A percentile compares a stretch with the other conserved stretches of the same genome.
phyloP scores from a whole-genome alignment of 2,797 vertebrate genomes.

The Coranthus polyacanthus region DNA sequence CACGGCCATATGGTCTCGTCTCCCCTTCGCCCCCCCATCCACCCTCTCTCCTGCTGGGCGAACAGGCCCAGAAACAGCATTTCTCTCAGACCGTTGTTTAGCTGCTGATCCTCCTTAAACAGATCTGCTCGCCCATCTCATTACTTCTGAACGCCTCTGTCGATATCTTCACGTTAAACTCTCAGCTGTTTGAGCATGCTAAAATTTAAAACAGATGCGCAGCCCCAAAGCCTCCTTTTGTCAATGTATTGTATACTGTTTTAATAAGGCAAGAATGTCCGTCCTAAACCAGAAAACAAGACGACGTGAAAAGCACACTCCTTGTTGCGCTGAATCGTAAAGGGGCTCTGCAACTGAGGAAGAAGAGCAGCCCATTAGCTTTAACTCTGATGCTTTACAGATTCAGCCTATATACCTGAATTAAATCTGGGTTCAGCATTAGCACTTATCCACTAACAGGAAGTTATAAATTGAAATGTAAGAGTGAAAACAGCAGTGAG shows the following conservation, averaged over 20 bases:
- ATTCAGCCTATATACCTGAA: conserved; percentile 17
- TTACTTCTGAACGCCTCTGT: conserved; percentile 50
- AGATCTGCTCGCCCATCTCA: conserved; percentile 55
- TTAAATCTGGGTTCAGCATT: conserved; percentile 13
- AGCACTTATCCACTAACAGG: conserved; percentile 36
- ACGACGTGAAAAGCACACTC: conserved; percentile 3
- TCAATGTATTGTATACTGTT: conserved; percentile 11
- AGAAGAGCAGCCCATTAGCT: conserved; percentile 27
- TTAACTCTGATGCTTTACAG: conserved; percentile 17
- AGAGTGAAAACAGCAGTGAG: conserved; percentile 18
- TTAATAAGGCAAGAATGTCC: conserved; percentile 28
- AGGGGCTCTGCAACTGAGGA: not conserved
- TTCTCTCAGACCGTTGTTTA: conserved; percentile 50
- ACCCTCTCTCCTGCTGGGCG: conserved; percentile 55
- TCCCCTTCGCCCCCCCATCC: not conserved
- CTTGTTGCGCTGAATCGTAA: conserved; percentile 10
- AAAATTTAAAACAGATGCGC: conserved; percentile 15
- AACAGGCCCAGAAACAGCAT: conserved; percentile 58
- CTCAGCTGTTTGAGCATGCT: conserved; percentile 10
- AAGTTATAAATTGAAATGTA: conserved; percentile 40
- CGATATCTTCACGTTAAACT: conserved; percentile 45
- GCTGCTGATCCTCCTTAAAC: conserved; percentile 57
- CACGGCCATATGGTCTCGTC: conserved; percentile 63
- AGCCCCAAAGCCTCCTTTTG: conserved; percentile 12
- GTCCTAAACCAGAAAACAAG: not conserved